Evolutionary conservation across 2,888 invertebrate genomes (phyloP).

Genomic region (Alsophila aescularia): DNA sequence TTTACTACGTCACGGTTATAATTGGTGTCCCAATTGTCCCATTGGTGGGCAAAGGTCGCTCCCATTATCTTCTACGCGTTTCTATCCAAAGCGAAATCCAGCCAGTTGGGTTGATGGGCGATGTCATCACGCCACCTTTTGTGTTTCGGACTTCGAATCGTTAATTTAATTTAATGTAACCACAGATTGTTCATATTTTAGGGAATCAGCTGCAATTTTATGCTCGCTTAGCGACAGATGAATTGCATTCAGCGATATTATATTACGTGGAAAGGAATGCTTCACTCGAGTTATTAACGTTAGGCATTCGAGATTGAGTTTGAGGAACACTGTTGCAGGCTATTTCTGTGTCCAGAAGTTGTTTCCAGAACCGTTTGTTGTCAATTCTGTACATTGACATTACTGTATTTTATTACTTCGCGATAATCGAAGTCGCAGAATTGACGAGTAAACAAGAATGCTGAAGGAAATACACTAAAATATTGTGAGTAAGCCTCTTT

Average conservation of each 20-base stretch:
- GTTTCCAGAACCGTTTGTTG: conserved; percentile 51
- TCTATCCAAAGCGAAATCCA: too few species aligned
- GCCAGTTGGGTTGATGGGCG: too few species aligned
- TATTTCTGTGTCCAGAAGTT: conserved; percentile 54
- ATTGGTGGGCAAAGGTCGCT: too few species aligned
- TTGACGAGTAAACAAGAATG: not conserved
- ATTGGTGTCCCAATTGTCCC: not conserved
- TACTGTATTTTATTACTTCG: conserved; percentile 11
- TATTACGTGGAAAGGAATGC: not conserved
- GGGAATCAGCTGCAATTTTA: conserved; percentile 10
- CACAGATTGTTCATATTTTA: conserved; percentile 7
- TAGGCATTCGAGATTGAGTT: conserved; percentile 41
- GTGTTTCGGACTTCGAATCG: not conserved
- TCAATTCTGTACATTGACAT: conserved; percentile 13
- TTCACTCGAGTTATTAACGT: conserved; percentile 38
- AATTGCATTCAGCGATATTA: conserved; percentile 17
- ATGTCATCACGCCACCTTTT: not conserved
- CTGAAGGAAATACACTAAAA: conserved; percentile 7
- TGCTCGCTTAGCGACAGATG: not conserved
- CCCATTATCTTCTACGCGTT: too few species aligned
- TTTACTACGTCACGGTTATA: not conserved
- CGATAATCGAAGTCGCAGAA: conserved; percentile 6
- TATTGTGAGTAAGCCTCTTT: conserved; percentile 3
- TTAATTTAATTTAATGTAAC: conserved; percentile 11
- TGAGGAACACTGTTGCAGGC: conserved; percentile 51